phyloP scores from a whole-genome alignment of 2,797 vertebrate genomes.

The Sebastes cheni region DNA sequence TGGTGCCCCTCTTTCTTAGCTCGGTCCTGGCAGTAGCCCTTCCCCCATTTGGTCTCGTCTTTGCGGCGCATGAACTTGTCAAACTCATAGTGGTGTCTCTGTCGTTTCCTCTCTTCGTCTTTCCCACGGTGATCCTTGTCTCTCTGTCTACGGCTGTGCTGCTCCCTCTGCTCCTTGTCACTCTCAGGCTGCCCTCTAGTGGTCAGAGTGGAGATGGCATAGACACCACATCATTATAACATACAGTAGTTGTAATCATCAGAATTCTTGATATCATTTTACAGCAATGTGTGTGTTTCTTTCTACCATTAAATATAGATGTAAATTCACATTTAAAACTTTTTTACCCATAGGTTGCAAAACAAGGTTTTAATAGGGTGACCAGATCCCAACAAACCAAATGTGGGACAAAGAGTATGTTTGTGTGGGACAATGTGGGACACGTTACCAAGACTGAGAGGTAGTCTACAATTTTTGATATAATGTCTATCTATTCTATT shows the following conservation, averaged over 20 bases:
- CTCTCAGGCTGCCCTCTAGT: slow-evolving; percentile 86
- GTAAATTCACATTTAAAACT: neutral
- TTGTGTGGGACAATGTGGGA: too few relatives aligned
- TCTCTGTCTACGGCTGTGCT: slow-evolving; percentile 86
- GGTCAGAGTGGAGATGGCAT: slow-evolving; percentile 16
- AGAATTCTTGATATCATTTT: neutral
- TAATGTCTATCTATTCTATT: too few relatives aligned
- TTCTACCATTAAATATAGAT: neutral
- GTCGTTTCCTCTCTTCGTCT: slow-evolving; percentile 89
- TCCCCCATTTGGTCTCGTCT: slow-evolving; percentile 95
- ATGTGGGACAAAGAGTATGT: too few relatives aligned
- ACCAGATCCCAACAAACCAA: too few relatives aligned
- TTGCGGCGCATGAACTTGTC: slow-evolving; percentile 92
- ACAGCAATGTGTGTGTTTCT: neutral
- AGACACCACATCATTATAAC: neutral
- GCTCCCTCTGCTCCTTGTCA: slow-evolving; percentile 92
- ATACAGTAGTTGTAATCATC: neutral
- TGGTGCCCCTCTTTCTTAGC: slow-evolving; percentile 90
- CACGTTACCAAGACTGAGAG: too few relatives aligned
- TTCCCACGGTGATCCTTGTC: slow-evolving; percentile 91
- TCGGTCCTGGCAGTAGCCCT: slow-evolving; percentile 91
- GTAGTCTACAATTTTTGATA: too few relatives aligned
- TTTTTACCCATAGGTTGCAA: neutral
- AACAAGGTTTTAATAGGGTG: neutral
- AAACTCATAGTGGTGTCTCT: slow-evolving; percentile 90